These are phyloP conservation scores for Laticauda laticaudata DNA, from an alignment of 2,113 vertebrate species.

Conservation along the genomic window DNA sequence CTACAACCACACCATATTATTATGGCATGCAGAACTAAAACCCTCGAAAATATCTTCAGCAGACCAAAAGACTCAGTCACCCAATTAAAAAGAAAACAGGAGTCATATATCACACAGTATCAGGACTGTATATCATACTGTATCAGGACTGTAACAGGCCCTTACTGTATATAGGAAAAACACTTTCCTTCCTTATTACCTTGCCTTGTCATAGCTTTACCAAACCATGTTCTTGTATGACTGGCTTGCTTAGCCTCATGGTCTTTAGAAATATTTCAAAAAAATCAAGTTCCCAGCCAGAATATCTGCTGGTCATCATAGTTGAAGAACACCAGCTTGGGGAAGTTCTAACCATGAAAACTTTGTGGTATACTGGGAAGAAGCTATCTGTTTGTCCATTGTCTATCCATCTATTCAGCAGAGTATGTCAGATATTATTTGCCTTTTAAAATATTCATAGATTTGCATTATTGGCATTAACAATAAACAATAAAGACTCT, in stretches of 20 bases:
- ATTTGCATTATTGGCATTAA: background rate
- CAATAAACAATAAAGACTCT: background rate
- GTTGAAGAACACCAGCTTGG: background rate
- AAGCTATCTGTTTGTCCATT: background rate
- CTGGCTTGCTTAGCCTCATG: background rate
- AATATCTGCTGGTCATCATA: background rate
- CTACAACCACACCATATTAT: background rate
- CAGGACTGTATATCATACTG: background rate
- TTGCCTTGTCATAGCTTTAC: background rate
- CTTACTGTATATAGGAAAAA: background rate
- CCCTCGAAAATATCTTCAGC: background rate
- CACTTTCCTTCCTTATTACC: background rate
- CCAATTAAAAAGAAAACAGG: background rate
- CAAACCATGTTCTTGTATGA: background rate
- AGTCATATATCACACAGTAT: background rate
- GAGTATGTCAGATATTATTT: background rate
- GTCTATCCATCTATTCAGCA: background rate
- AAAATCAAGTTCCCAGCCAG: background rate
- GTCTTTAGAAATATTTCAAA: background rate
- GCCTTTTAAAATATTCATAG: background rate
- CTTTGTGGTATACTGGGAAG: background rate
- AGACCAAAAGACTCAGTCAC: background rate
- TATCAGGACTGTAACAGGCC: background rate
- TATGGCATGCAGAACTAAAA: background rate
- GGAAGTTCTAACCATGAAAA: background rate